These are phyloP conservation scores for Muraenolepis orangiensis DNA, from an alignment of 2,797 vertebrate species.

Conservation along the genomic window DNA sequence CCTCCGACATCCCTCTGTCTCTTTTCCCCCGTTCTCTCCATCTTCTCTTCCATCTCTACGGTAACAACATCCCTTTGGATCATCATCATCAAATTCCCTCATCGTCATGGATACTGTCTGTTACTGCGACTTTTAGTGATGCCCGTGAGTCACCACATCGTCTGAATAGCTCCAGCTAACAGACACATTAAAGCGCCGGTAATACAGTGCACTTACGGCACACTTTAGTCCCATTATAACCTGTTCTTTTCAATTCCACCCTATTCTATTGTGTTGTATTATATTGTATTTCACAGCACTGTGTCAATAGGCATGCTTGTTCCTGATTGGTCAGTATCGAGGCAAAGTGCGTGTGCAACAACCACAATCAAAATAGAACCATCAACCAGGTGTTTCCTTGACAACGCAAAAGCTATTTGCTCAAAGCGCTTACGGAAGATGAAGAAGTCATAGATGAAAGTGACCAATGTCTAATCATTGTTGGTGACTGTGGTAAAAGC, in stretches of 20 bases:
- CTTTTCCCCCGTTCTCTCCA: neutral
- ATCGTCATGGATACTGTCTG: neutral
- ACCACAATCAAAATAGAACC: neutral
- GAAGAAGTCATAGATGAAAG: neutral
- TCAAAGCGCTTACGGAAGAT: neutral
- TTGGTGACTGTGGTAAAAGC: neutral
- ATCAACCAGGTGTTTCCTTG: neutral
- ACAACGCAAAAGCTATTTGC: neutral
- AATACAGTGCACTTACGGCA: neutral
- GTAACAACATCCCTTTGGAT: neutral
- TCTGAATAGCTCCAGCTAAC: neutral
- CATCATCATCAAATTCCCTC: too few relatives aligned
- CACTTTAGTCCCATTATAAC: neutral
- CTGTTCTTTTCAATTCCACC: neutral
- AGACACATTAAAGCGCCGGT: too few relatives aligned
- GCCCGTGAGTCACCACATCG: neutral
- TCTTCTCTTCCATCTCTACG: neutral
- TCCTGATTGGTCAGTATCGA: too few relatives aligned
- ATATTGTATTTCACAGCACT: too few relatives aligned
- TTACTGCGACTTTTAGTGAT: neutral
- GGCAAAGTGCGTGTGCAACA: too few relatives aligned
- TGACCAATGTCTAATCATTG: neutral
- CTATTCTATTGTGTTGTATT: neutral
- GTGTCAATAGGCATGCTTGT: too few relatives aligned
- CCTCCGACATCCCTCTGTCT: too few relatives aligned